A percentile compares a stretch with the other conserved stretches of the same genome.
phyloP scores from a whole-genome alignment of 2,113 vertebrate genomes.

The Colaptes auratus region DNA sequence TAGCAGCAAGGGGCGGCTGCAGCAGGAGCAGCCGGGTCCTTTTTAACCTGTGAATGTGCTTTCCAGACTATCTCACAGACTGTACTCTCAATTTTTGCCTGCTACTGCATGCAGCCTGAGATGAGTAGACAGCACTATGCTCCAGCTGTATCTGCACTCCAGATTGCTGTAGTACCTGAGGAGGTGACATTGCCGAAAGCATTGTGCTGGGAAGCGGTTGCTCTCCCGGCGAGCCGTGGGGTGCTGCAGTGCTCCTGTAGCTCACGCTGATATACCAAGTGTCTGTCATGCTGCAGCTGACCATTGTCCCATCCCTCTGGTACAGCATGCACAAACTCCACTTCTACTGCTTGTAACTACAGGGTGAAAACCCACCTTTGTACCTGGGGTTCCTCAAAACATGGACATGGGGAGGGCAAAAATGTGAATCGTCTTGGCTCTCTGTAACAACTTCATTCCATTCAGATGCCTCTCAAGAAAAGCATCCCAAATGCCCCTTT shows the following conservation, averaged over 20 bases:
- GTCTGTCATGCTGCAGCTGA: not conserved
- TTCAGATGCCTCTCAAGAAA: not conserved
- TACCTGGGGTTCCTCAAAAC: not conserved
- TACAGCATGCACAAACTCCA: slow-evolving; percentile 18
- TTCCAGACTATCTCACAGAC: slow-evolving; percentile 44
- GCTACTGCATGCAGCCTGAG: slow-evolving; percentile 67
- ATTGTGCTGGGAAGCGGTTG: not conserved
- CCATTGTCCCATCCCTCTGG: not conserved
- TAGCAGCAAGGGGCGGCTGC: not conserved
- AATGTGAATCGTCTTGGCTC: rapidly evolving
- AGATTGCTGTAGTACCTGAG: slow-evolving; percentile 48
- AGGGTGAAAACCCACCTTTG: not conserved
- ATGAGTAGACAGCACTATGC: slow-evolving; percentile 18
- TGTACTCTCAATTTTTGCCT: slow-evolving; percentile 59
- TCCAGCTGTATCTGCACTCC: slow-evolving; percentile 47
- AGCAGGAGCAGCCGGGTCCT: not conserved
- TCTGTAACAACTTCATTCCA: not conserved
- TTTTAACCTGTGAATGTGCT: slow-evolving; percentile 57
- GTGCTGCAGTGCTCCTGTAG: slow-evolving; percentile 24
- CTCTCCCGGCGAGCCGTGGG: not conserved
- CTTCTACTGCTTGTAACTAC: slow-evolving; percentile 3
- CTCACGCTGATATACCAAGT: slow-evolving; percentile 2
- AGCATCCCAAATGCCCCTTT: not conserved
- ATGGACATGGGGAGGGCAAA: not conserved
- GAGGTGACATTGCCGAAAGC: slow-evolving; percentile 3